A percentile compares a stretch with the other conserved stretches of the same genome.
Conservation (phyloP, 2,113 vertebrate genomes). For the Mohoua ochrocephala region DNA sequence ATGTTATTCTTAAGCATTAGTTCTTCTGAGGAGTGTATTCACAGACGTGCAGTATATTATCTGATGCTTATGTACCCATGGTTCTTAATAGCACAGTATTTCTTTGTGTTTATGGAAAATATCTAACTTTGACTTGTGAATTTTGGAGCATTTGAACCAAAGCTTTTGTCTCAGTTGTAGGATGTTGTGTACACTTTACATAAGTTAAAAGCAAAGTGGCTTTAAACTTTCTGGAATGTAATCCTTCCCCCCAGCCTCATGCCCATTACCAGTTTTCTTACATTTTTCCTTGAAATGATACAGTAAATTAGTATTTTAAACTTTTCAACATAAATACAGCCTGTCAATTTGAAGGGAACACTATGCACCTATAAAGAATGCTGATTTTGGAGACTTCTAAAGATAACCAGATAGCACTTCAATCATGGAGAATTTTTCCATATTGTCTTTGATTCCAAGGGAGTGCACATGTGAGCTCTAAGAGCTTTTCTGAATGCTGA, state of each 20-base stretch:
- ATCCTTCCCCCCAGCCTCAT: background rate
- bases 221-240: background rate
- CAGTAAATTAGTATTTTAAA: background rate
- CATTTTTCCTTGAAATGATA: background rate
- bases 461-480: background rate
- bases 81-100: background rate
- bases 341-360: background rate
- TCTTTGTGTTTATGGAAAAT: background rate
- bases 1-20: background rate
- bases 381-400: background rate
- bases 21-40: background rate
- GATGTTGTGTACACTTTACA: background rate
- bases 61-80: background rate
- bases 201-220: background rate
- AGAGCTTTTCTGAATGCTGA: background rate
- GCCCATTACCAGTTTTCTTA: background rate
- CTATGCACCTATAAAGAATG: background rate
- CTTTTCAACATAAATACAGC: background rate
- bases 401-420: background rate
- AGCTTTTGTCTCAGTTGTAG: background rate
- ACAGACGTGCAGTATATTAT: background rate
- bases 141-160: background rate
- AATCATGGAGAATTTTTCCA: background rate
- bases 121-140: background rate
- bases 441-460: background rate